A percentile compares a stretch with the other conserved stretches of the same genome.
Conservation (phyloP, 2,797 vertebrate genomes). For the Microhierax caerulescens region DNA sequence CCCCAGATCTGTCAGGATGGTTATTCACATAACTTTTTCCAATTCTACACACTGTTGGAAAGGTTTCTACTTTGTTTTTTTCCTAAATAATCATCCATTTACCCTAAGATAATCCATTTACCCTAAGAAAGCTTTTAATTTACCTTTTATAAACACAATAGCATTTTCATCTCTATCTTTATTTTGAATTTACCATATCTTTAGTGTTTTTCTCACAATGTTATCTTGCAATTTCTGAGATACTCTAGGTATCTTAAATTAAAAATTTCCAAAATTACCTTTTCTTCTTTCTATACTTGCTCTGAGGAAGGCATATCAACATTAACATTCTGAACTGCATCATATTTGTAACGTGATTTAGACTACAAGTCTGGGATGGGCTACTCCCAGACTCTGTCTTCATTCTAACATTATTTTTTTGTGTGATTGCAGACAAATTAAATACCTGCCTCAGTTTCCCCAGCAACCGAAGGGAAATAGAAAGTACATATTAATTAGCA, state of each 20-base stretch:
- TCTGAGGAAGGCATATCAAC: background rate
- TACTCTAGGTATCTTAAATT: background rate
- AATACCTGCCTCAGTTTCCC: background rate
- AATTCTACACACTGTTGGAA: background rate
- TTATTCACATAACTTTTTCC: background rate
- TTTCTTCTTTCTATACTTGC: background rate
- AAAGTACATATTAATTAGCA: background rate
- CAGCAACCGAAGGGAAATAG: background rate
- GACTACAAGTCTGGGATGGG: background rate
- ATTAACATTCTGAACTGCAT: background rate
- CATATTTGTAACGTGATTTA: background rate
- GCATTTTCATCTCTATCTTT: background rate
- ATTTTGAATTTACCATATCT: background rate
- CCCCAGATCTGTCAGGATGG: background rate
- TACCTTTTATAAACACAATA: background rate
- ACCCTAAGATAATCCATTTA: constrained; percentile 26
- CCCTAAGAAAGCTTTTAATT: constrained; percentile 15
- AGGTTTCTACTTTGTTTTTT: background rate
- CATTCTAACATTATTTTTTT: background rate
- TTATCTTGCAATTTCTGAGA: background rate
- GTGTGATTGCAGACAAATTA: background rate
- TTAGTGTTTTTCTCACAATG: background rate
- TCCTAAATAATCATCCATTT: constrained; percentile 7
- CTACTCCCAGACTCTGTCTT: background rate
- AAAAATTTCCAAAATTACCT: background rate